phyloP scores from a whole-genome alignment of 2,888 invertebrate species.

The Bursaphelenchus okinawaensis region DNA sequence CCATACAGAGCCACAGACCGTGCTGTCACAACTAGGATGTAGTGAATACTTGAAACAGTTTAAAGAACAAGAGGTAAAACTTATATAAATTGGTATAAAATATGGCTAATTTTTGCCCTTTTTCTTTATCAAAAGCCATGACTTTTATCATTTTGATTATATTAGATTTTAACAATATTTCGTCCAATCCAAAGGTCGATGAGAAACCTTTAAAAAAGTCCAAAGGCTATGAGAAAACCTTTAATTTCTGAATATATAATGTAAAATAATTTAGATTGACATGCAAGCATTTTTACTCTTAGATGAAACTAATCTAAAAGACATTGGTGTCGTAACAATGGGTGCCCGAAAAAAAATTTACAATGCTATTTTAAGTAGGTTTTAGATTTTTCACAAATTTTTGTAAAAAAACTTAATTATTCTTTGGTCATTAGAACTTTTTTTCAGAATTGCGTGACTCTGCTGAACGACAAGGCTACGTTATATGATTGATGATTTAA shows the following conservation, averaged over 20 bases:
- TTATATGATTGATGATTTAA: too few species aligned
- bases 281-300: conserved; percentile 54
- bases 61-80: conserved; percentile 48
- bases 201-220: neutral
- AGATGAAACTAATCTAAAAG: conserved; percentile 51
- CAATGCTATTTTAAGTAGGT: conserved; percentile 50
- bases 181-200: neutral
- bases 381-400: too few species aligned
- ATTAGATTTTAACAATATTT: neutral
- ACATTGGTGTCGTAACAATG: conserved; percentile 53
- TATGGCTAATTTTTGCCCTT: neutral
- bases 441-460: conserved; percentile 41
- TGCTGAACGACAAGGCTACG: conserved; percentile 35
- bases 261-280: conserved; percentile 40
- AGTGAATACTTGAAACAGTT: conserved; percentile 49
- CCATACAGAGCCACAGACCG: conserved; percentile 48
- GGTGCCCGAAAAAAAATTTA: conserved; percentile 55
- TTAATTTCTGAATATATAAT: neutral
- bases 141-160: neutral
- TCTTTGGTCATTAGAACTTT: neutral
- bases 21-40: conserved; percentile 51
- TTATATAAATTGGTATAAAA: neutral
- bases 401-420: neutral
- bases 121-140: neutral
- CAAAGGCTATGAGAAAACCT: neutral